Conservation (phyloP, 2,888 invertebrate genomes). For the Parnassius orleans region DNA sequence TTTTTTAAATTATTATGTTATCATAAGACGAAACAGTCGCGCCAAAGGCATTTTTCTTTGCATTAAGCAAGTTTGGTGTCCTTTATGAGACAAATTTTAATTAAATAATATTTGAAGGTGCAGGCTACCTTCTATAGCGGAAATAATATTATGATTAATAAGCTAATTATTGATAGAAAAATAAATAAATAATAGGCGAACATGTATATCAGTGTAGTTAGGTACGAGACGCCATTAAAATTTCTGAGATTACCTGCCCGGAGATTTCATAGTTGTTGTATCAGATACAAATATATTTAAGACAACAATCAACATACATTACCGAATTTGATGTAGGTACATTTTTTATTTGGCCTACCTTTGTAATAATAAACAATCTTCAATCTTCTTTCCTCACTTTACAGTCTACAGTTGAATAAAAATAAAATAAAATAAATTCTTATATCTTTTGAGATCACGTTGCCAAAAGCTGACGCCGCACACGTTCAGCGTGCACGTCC, state of each 20-base stretch:
- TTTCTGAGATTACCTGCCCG: neutral
- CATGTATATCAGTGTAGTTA: too few relatives aligned
- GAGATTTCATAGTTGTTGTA: neutral
- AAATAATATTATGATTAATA: too few relatives aligned
- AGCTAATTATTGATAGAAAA: too few relatives aligned
- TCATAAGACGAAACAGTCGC: too few relatives aligned
- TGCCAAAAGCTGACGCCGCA: slow-evolving; percentile 46
- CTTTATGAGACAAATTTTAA: too few relatives aligned
- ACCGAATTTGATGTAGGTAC: slow-evolving; percentile 7
- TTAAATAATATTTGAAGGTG: too few relatives aligned
- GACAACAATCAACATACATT: slow-evolving; percentile 23
- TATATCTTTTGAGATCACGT: slow-evolving; percentile 44
- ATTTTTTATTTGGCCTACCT: slow-evolving; percentile 2
- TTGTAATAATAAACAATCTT: slow-evolving; percentile 2
- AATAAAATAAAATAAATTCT: neutral
- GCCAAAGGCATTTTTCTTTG: too few relatives aligned
- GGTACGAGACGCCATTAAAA: too few relatives aligned
- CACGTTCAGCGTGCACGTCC: slow-evolving; percentile 53
- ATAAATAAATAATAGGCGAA: too few relatives aligned
- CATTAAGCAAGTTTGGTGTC: too few relatives aligned
- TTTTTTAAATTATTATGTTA: too few relatives aligned
- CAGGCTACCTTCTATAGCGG: too few relatives aligned
- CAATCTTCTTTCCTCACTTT: neutral
- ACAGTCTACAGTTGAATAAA: slow-evolving; percentile 7
- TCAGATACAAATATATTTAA: slow-evolving; percentile 4